Evolutionary conservation across 2,797 vertebrate species (phyloP).

Genomic region (Sarcoramphus papa): DNA sequence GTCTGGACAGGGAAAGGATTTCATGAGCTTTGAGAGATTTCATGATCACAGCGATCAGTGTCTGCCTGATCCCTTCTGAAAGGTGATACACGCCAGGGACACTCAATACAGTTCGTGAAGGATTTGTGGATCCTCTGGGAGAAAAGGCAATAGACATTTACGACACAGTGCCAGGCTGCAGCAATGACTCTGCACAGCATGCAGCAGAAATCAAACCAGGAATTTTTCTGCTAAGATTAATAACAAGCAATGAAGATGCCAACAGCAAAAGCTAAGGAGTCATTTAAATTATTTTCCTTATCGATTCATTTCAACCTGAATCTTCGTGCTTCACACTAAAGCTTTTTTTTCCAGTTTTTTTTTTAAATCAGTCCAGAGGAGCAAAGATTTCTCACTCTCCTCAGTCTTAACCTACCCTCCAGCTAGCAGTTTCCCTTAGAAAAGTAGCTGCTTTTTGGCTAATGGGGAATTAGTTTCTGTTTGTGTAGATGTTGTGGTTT

Average conservation of each 20-base stretch:
- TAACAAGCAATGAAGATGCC: background rate
- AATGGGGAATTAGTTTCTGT: background rate
- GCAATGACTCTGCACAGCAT: background rate
- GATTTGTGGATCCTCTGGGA: background rate
- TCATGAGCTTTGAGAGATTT: background rate
- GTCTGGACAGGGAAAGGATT: background rate
- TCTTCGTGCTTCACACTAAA: background rate
- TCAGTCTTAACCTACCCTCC: background rate
- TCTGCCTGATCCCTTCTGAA: background rate
- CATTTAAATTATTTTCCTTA: background rate
- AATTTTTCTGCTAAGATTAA: background rate
- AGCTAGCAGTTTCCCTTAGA: background rate
- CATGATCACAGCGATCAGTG: no score
- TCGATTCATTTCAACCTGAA: background rate
- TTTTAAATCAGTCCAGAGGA: background rate
- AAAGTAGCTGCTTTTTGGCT: background rate
- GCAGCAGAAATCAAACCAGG: background rate
- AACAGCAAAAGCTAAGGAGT: background rate
- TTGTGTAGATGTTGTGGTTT: background rate
- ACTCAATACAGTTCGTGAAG: background rate
- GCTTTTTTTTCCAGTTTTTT: background rate
- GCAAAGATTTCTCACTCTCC: background rate
- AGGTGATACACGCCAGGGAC: background rate
- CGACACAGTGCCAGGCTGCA: background rate
- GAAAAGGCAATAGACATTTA: background rate